Evolutionary conservation across 2,888 invertebrate species (phyloP), one percentile per base, ranked within the genome.

Genomic region (Melanophora roralis): DNA sequence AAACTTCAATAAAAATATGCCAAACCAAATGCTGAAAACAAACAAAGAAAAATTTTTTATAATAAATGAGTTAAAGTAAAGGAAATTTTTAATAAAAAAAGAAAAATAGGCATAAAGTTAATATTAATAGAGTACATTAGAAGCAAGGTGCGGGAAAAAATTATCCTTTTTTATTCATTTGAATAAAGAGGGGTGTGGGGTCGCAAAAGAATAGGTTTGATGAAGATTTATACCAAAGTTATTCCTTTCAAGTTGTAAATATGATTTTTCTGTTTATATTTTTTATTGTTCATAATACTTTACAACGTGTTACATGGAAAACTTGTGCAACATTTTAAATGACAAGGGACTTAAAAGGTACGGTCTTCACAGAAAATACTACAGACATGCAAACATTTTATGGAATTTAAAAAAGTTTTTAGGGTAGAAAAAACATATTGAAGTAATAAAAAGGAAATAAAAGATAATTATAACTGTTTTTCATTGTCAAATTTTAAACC

Each of bases 251-350:
- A 53, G 36, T 27, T 51, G 9, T 40, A 34, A 43, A 62, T 71
- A 71, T 62, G 40, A 8, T 51, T 55, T 59, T 60, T 43, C 53
- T 27, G 27, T 27, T 5, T 27, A 5, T 6, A 27, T 5, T 27
- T 27, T 27, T 27, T 27, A 5, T 27, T 27, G 3, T 27, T 5
- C 27, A 27, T 27, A 27, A 5, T 62, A 34, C 45, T 53, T 62
- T 23, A 62, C 45, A 72, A 62, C 53, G 53, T 34, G 36, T 53
- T 62, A 53, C 53, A 72, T n/a, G n/a, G n/a, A 36, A 43, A 45
- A 57, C 57, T 68, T 68, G 45, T 23, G 57, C 45, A 57, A 21
- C n/a, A 34, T 51, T 34, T 60, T 2, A 7, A 14, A 49, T 21
- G 12, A 55, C 55, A 55, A 51, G 34, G 34, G 53, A 53, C 32